These are phyloP conservation scores for Lota lota DNA, from an alignment of 2,113 vertebrate species.

Conservation along the genomic window DNA sequence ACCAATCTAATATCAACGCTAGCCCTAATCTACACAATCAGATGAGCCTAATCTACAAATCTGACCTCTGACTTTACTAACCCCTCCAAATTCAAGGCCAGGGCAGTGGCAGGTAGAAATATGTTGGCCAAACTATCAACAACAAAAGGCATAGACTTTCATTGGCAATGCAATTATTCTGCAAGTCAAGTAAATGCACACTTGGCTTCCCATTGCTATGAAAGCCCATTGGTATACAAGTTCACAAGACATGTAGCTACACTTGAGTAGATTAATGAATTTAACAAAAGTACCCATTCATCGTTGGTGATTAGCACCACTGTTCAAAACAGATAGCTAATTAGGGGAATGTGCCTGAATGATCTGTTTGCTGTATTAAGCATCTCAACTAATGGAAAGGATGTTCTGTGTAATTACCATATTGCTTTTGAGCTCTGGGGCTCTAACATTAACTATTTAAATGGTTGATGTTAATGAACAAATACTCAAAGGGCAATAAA, in stretches of 20 bases:
- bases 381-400: conserved; percentile 39
- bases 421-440: conserved; percentile 41
- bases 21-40: no score
- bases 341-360: conserved; percentile 49
- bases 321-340: conserved; percentile 48
- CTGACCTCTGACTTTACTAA: conserved; percentile 26
- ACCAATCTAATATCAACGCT: conserved; percentile 16
- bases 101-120: conserved; percentile 23
- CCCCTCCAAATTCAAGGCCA: conserved; percentile 56
- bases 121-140: not conserved
- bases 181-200: not conserved
- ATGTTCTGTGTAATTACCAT: conserved; percentile 51
- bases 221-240: not conserved
- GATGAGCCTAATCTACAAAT: no score
- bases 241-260: conserved; percentile 7
- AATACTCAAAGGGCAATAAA: conserved; percentile 13
- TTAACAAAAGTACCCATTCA: conserved; percentile 42
- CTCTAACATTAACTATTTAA: conserved; percentile 28
- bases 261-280: conserved; percentile 50
- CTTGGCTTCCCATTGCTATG: conserved; percentile 1
- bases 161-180: conserved; percentile 11
- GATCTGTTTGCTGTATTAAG: conserved; percentile 49
- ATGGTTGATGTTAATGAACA: conserved; percentile 22
- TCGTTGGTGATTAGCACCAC: conserved; percentile 56
- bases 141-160: conserved; percentile 12